phyloP scores from a whole-genome alignment of 1,140 invertebrate species.

The Amyelois transitella region DNA sequence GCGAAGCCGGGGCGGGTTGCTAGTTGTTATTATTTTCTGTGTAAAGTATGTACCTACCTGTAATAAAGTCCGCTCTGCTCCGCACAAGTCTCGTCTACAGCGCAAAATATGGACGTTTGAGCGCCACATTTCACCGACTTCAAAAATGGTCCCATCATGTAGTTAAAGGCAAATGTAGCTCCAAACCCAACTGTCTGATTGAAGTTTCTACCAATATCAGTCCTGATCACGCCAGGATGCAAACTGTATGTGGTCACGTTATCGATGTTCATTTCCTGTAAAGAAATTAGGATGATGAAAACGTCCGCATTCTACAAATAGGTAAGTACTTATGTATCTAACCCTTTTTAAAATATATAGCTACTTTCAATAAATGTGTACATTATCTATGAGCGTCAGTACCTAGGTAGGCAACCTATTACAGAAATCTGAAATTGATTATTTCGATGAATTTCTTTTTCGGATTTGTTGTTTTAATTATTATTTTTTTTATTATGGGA shows the following conservation, averaged over 20 bases:
- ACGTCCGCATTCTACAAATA: no score
- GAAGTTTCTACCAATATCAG: conserved; percentile 82
- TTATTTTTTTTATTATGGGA: not conserved
- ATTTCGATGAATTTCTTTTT: no score
- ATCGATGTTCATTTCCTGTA: conserved; percentile 38
- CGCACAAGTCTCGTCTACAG: conserved; percentile 78
- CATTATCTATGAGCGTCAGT: no score
- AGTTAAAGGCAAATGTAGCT: conserved; percentile 30
- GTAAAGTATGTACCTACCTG: conserved; percentile 73
- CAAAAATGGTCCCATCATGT: conserved; percentile 47
- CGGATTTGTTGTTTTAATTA: not conserved
- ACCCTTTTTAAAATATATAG: no score
- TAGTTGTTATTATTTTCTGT: no score
- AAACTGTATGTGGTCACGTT: conserved; percentile 79
- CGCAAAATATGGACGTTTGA: conserved; percentile 85
- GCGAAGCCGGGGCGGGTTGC: no score
- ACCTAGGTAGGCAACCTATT: no score
- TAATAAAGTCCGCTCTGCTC: conserved; percentile 78
- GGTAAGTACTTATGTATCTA: no score
- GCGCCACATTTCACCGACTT: conserved; percentile 81
- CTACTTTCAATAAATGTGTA: no score
- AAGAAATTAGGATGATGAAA: not conserved
- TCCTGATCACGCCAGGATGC: conserved; percentile 82
- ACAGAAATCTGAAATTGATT: no score
- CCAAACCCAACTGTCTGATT: conserved; percentile 61